Evolutionary conservation across 2,113 vertebrate genomes (phyloP).

Genomic region (Coregonus clupeaformis): DNA sequence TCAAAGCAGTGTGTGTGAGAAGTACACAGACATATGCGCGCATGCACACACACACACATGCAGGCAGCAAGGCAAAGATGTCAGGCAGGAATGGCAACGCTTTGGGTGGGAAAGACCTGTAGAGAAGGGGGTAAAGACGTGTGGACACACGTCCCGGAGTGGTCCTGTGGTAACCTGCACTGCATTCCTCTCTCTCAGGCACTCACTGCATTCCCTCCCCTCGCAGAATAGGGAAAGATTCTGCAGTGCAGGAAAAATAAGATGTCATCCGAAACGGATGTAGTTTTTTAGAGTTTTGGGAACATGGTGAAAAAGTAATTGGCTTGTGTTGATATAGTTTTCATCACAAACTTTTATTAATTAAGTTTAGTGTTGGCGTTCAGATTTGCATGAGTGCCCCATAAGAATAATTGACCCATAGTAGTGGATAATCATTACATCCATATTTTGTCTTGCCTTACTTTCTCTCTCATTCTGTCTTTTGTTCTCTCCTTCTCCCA

Average conservation of each 20-base stretch:
- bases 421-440: no score
- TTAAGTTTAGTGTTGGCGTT: no score
- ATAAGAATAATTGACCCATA: no score
- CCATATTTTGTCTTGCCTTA: no score
- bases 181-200: slow-evolving; percentile 59
- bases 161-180: slow-evolving; percentile 74
- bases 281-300: no score
- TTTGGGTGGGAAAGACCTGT: slow-evolving; percentile 57
- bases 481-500: no score
- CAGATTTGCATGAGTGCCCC: no score
- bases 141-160: slow-evolving; percentile 57
- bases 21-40: no score
- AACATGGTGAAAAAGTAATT: neutral
- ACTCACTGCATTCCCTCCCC: slow-evolving; percentile 18
- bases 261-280: no score
- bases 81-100: slow-evolving; percentile 57
- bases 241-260: neutral
- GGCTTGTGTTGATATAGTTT: no score
- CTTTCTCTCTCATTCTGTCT: no score
- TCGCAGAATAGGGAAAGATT: neutral
- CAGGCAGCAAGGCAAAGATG: neutral
- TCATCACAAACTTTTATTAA: no score
- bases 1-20: slow-evolving; percentile 50
- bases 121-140: slow-evolving; percentile 38
- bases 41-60: neutral